Conservation (phyloP, 2,797 vertebrate genomes). For the Triplophysa yarkandensis region DNA sequence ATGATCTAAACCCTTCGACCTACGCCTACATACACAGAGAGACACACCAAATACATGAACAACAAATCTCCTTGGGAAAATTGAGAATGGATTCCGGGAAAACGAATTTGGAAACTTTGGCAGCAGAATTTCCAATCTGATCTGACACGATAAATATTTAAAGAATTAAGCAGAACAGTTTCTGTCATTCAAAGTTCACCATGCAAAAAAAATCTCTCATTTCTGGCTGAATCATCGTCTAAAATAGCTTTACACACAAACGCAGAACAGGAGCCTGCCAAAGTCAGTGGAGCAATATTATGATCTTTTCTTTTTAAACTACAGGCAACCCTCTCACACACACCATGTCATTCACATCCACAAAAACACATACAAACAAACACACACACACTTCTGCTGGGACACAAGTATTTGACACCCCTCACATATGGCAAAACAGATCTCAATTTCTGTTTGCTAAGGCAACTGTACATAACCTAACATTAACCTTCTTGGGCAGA, state of each 20-base stretch:
- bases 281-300: slow-evolving; percentile 4
- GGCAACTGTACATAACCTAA: not conserved
- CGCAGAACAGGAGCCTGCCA: not conserved
- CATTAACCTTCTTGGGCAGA: not conserved
- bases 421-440: not conserved
- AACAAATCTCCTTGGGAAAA: slow-evolving; percentile 20
- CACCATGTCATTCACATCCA: slow-evolving; percentile 4
- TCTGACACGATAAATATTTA: slow-evolving; percentile 17
- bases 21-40: not conserved
- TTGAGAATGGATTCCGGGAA: slow-evolving; percentile 41
- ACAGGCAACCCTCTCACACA: slow-evolving; percentile 3
- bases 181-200: not conserved
- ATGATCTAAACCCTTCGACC: not conserved
- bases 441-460: not conserved
- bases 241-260: slow-evolving; percentile 13
- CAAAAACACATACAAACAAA: not conserved
- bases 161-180: not conserved
- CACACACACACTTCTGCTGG: slow-evolving; percentile 12
- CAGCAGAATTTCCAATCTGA: slow-evolving; percentile 30
- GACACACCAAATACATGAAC: not conserved
- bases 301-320: not conserved
- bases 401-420: slow-evolving; percentile 1
- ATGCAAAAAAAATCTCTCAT: not conserved
- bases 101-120: slow-evolving; percentile 13
- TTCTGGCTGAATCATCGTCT: slow-evolving; percentile 10